A percentile compares a stretch with the other conserved stretches of the same genome.
Conservation (phyloP, 2,888 invertebrate species). For the Mesorhabditis belari region DNA sequence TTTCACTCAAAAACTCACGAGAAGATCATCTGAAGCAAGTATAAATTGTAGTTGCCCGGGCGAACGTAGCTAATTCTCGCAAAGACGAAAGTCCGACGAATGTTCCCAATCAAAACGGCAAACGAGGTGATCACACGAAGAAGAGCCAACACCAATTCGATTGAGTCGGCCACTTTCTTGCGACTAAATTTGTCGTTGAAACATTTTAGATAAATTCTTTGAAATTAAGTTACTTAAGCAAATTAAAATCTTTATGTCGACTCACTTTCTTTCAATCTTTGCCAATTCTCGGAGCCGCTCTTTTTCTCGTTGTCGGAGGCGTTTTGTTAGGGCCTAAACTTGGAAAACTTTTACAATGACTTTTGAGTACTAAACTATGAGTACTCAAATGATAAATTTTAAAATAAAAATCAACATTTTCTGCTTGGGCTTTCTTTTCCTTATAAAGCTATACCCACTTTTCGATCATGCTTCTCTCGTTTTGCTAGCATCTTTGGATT, state of each 20-base stretch:
- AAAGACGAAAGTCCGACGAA: conserved; percentile 47
- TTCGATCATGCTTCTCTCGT: conserved; percentile 26
- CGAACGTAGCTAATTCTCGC: conserved; percentile 35
- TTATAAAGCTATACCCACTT: too few relatives aligned
- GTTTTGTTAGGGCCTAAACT: conserved; percentile 17
- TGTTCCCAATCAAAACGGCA: conserved; percentile 40
- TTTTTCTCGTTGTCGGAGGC: conserved; percentile 26
- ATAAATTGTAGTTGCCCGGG: conserved; percentile 40
- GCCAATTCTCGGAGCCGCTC: conserved; percentile 40
- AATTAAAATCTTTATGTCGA: not conserved
- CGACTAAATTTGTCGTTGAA: conserved; percentile 22
- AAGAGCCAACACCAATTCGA: conserved; percentile 44
- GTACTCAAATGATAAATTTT: not conserved
- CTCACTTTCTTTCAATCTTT: conserved; percentile 36
- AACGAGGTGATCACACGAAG: conserved; percentile 47
- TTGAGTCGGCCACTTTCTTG: conserved; percentile 42
- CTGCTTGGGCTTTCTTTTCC: too few relatives aligned
- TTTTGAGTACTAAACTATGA: not conserved
- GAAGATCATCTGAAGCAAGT: conserved; percentile 42
- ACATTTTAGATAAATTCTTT: not conserved
- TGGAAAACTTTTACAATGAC: too few relatives aligned
- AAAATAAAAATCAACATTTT: too few relatives aligned
- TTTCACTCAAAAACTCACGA: conserved; percentile 20
- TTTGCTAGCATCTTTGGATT: conserved; percentile 22
- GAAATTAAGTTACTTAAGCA: not conserved